Evolutionary conservation across 2,888 invertebrate genomes (phyloP).

Genomic region (Cyclophora albipunctata): DNA sequence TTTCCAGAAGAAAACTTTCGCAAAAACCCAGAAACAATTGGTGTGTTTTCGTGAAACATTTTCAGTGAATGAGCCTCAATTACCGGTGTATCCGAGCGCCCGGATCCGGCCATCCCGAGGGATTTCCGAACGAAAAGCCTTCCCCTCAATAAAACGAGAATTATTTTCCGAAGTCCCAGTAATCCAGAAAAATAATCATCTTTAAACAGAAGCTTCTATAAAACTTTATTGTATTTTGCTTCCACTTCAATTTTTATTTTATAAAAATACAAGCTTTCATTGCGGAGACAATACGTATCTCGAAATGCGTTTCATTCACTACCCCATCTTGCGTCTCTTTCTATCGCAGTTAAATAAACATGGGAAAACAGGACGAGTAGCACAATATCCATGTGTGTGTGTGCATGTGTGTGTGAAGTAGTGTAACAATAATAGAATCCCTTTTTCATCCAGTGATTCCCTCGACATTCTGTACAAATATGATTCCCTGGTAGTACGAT

Average conservation of each 20-base stretch:
- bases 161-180: slow-evolving; percentile 10
- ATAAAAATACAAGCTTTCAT: too few relatives aligned
- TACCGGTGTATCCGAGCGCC: slow-evolving; percentile 32
- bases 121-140: slow-evolving; percentile 27
- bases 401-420: slow-evolving; percentile 24
- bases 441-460: slow-evolving; percentile 31
- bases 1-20: slow-evolving; percentile 1
- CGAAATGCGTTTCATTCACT: too few relatives aligned
- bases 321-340: too few relatives aligned
- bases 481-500: slow-evolving; percentile 46
- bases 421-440: slow-evolving; percentile 16
- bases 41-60: slow-evolving; percentile 27
- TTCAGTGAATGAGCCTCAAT: slow-evolving; percentile 36
- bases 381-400: neutral
- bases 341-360: too few relatives aligned
- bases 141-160: slow-evolving; percentile 16
- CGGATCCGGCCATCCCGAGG: slow-evolving; percentile 23
- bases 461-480: slow-evolving; percentile 33
- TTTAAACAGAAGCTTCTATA: slow-evolving; percentile 12
- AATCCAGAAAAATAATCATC: slow-evolving; percentile 10
- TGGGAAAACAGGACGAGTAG: neutral
- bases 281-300: too few relatives aligned
- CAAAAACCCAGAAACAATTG: slow-evolving; percentile 26
- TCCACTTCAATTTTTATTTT: too few relatives aligned
- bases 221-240: neutral